Percentiles rank a stretch among this genome's conserved stretches.
Evolutionary conservation across 1,140 invertebrate genomes (phyloP).

Genomic region (Drosophila ogumai): DNA sequence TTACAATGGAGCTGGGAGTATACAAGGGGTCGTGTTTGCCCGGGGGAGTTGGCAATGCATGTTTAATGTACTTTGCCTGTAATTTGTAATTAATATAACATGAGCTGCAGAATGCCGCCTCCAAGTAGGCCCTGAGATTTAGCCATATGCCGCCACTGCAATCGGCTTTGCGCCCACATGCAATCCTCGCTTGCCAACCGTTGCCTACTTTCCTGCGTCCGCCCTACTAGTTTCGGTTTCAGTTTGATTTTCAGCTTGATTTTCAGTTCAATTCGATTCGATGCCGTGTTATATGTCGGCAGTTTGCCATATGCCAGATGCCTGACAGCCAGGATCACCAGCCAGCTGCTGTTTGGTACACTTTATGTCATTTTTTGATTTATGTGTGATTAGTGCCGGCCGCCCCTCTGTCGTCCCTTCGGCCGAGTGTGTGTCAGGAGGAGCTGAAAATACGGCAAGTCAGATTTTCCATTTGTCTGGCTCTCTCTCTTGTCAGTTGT

Average conservation of each 20-base stretch:
- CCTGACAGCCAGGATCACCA: slow-evolving; percentile 36
- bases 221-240: slow-evolving; percentile 2
- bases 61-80: slow-evolving; percentile 44
- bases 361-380: slow-evolving; percentile 73
- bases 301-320: slow-evolving; percentile 45
- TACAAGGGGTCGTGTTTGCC: slow-evolving; percentile 40
- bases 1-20: slow-evolving; percentile 38
- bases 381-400: slow-evolving; percentile 70
- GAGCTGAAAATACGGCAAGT: slow-evolving; percentile 47
- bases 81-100: slow-evolving; percentile 55
- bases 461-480: slow-evolving; percentile 76
- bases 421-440: slow-evolving; percentile 16
- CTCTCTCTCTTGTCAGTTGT: slow-evolving; percentile 76
- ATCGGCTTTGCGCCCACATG: slow-evolving; percentile 34
- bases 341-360: slow-evolving; percentile 57
- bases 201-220: slow-evolving; percentile 39
- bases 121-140: slow-evolving; percentile 31
- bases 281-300: slow-evolving; percentile 47
- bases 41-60: slow-evolving; percentile 53
- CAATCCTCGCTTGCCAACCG: slow-evolving; percentile 19
- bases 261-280: slow-evolving; percentile 25
- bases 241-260: slow-evolving; percentile 7
- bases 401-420: slow-evolving; percentile 4
- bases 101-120: slow-evolving; percentile 32
- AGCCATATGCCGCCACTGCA: slow-evolving; percentile 34